Base-by-base conservation (phyloP, 1,140 invertebrate genomes). In the Caenorhabditis latens region DNA sequence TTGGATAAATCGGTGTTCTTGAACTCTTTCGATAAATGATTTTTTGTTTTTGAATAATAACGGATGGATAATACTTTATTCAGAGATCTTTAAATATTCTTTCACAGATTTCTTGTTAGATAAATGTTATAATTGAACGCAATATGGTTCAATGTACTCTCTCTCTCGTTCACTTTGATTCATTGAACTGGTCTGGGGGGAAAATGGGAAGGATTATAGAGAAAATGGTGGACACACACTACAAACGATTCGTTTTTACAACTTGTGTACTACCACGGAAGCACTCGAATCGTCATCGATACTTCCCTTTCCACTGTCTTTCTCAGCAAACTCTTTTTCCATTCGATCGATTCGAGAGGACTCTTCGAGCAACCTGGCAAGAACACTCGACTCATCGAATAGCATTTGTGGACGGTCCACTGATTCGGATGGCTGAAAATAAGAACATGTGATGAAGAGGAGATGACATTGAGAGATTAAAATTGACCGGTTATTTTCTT, bases 261-360 rank as follows among this genome's bases (percentile, higher is more conserved):
- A 19, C n/a, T 79, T 79, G 46, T 79, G 71, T 50, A 79, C 71
- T 14, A 71, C 65, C 19, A 67, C 63, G 6, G 13, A 9, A 11
- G 65, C 11, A 32, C 32, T 32, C 32, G 32, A 32, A 13, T 79
- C 71, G n/a, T 79, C 71, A 32, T 79, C 71, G 14, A 48, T 50
- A 32, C 46, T 50, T 14, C 71, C 43, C 53, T 79, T 79, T 79
- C 71, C 71, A 79, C 71, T 79, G 46, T 79, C 71, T n/a, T 50
- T 24, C 2, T 71, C 65, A 24, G 42, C 65, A n/a, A 11, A 50
- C 7, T 79, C 71, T n/a, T 79, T 50, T 5, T 50, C 46, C 46
- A 79, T 13, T 79, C n/a, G 13, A 50, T 50, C 21, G 19, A 71
- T 43, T 24, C 21, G 8, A 50, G 46, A 21, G 13, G 71, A 79